A percentile compares a stretch with the other conserved stretches of the same genome.
phyloP scores from a whole-genome alignment of 2,797 vertebrate genomes.

The Pseudochaenichthys georgianus region DNA sequence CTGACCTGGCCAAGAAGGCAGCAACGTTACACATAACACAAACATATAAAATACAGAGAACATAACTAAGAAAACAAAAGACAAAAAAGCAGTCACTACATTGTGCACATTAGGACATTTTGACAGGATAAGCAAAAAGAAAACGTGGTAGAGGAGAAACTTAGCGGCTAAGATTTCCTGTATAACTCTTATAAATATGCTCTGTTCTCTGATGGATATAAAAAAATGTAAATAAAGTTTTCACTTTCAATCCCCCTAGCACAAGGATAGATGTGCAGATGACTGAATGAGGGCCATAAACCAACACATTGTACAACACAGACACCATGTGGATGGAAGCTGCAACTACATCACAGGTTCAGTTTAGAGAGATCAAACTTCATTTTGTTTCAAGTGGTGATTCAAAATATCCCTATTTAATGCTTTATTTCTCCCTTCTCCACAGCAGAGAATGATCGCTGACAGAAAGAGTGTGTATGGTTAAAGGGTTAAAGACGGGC shows the following conservation, averaged over 20 bases:
- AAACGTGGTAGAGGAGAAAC: background rate
- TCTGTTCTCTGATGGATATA: background rate
- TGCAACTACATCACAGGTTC: constrained; percentile 48
- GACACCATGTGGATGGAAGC: constrained; percentile 66
- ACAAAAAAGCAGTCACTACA: no score
- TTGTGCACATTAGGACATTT: no score
- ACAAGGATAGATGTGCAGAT: background rate
- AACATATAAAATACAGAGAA: no score
- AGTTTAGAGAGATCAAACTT: background rate
- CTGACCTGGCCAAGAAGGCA: no score
- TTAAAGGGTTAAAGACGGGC: background rate
- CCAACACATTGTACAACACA: constrained; percentile 45
- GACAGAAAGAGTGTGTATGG: background rate
- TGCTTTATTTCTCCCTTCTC: background rate
- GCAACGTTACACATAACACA: no score
- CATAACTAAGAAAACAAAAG: no score
- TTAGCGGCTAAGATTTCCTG: background rate
- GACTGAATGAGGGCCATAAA: background rate
- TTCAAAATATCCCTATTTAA: background rate
- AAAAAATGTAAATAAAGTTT: background rate
- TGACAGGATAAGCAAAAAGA: background rate
- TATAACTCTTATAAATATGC: background rate
- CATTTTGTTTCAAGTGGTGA: background rate
- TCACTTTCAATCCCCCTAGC: background rate
- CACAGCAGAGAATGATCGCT: background rate